These are phyloP conservation scores for Lasiurus borealis DNA, from an alignment of 2,113 vertebrate genomes.

Conservation along the genomic window DNA sequence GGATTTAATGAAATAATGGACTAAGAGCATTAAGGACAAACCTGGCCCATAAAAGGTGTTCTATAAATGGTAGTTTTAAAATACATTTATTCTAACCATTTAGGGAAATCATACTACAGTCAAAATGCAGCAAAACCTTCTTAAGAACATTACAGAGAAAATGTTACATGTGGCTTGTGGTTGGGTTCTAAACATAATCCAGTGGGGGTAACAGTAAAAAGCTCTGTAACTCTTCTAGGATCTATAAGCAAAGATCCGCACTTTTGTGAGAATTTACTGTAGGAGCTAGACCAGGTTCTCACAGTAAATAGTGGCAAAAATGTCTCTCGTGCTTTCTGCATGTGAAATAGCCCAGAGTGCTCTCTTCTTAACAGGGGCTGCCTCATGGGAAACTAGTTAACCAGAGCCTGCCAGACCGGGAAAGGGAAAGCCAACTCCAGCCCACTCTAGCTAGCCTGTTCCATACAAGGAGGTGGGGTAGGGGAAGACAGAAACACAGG, in stretches of 20 bases:
- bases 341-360: not conserved
- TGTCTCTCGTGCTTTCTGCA: not conserved
- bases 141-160: slow-evolving; percentile 47
- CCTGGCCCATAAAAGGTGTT: not conserved
- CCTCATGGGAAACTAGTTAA: not conserved
- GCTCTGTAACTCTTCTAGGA: not conserved
- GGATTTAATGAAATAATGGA: slow-evolving; percentile 17
- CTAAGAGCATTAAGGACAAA: not conserved
- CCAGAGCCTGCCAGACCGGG: not conserved
- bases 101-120: slow-evolving; percentile 11
- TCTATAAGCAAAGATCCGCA: not conserved
- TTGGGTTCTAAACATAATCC: slow-evolving; percentile 39
- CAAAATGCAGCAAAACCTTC: slow-evolving; percentile 31
- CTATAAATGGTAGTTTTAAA: slow-evolving; percentile 49
- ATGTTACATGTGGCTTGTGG: not conserved
- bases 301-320: not conserved
- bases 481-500: not conserved
- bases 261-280: not conserved
- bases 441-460: not conserved
- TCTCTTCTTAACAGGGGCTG: not conserved
- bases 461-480: not conserved
- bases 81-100: slow-evolving; percentile 31
- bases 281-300: not conserved
- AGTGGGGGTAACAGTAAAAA: not conserved
- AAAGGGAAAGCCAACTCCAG: not conserved